These are phyloP conservation scores for Aphidius colemani DNA, from an alignment of 2,888 invertebrate species.

Conservation along the genomic window DNA sequence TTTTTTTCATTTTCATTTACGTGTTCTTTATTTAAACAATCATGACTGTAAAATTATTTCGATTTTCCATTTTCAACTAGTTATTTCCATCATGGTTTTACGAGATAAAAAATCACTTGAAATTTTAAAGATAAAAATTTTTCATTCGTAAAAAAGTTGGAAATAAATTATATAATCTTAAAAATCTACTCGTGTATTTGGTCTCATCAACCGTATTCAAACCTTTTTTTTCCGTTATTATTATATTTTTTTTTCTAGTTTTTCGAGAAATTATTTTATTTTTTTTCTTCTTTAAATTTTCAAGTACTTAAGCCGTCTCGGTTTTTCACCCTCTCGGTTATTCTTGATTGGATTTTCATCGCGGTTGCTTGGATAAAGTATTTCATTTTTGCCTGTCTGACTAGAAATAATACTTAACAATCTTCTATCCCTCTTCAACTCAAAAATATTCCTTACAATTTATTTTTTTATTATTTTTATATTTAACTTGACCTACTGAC, in stretches of 20 bases:
- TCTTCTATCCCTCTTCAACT: constrained; percentile 22
- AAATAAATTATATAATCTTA: too few relatives aligned
- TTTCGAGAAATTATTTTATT: background rate
- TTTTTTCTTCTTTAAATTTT: background rate
- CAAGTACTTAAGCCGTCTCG: constrained; percentile 21
- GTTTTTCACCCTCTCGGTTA: constrained; percentile 27
- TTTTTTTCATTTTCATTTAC: too few relatives aligned
- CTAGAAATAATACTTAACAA: constrained; percentile 30
- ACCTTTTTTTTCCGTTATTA: background rate
- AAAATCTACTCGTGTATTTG: too few relatives aligned
- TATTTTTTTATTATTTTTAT: constrained; percentile 12
- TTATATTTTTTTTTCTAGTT: background rate
- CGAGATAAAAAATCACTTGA: background rate
- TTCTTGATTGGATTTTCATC: constrained; percentile 41
- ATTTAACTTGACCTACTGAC: background rate
- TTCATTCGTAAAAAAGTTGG: background rate
- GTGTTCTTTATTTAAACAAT: too few relatives aligned
- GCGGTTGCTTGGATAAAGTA: constrained; percentile 39
- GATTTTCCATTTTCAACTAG: background rate
- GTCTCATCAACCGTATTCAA: background rate
- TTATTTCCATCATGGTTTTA: background rate
- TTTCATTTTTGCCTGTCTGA: constrained; percentile 29
- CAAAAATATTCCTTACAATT: background rate
- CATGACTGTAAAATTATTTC: background rate
- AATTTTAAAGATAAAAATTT: background rate